Conservation (phyloP, 2,797 vertebrate species). For the Trichosurus vulpecula region DNA sequence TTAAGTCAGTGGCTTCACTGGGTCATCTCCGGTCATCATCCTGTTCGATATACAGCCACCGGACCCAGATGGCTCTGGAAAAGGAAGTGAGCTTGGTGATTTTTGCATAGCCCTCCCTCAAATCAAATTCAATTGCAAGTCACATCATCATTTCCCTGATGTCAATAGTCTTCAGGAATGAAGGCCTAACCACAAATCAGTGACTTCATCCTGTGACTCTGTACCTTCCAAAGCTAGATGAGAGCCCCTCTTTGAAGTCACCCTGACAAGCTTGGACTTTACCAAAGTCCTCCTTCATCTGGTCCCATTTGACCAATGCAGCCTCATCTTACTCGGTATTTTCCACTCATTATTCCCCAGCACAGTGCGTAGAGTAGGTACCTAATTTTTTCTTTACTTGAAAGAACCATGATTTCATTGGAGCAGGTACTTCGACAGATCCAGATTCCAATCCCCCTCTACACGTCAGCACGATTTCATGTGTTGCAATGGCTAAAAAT, state of each 20-base stretch:
- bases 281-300: background rate
- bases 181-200: no score
- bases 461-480: background rate
- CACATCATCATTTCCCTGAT: no score
- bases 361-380: background rate
- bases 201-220: background rate
- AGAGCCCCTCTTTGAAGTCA: background rate
- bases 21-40: no score
- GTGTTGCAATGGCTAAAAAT: background rate
- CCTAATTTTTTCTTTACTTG: background rate
- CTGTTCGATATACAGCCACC: no score
- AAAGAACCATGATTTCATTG: background rate
- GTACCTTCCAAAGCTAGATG: background rate
- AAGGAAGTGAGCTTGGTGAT: no score
- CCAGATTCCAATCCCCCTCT: background rate
- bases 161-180: no score
- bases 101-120: no score
- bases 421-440: background rate
- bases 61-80: no score
- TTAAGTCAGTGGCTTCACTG: background rate
- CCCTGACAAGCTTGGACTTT: background rate
- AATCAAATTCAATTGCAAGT: no score
- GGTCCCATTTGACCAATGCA: no score
- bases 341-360: no score
- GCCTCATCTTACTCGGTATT: no score